Percentiles rank a stretch among this genome's conserved stretches.
Evolutionary conservation across 2,797 vertebrate genomes (phyloP).

Genomic region (Antennarius maculatus): DNA sequence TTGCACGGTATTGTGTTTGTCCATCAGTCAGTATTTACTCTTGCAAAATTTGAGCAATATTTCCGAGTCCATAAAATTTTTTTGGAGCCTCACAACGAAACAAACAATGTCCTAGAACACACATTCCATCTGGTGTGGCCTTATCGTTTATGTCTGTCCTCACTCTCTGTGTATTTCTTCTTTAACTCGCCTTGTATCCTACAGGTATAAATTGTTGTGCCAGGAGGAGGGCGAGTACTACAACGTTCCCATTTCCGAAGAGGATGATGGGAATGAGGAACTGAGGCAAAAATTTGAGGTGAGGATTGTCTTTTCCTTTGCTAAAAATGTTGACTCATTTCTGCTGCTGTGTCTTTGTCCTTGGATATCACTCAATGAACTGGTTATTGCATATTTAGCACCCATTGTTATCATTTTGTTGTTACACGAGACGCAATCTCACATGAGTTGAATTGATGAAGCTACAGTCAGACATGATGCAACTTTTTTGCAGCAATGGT

Average conservation of each 20-base stretch:
- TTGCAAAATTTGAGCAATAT: no score
- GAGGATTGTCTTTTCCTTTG: constrained; percentile 55
- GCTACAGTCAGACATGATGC: background rate
- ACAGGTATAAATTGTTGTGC: constrained; percentile 95
- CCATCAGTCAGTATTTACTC: no score
- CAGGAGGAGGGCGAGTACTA: constrained; percentile 98
- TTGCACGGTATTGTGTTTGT: background rate
- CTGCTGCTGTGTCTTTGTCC: background rate
- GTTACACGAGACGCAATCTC: constrained; percentile 12
- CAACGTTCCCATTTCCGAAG: constrained; percentile 96
- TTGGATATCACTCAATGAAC: background rate
- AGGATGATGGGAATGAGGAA: constrained; percentile 90
- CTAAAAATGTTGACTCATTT: background rate
- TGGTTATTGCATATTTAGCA: background rate
- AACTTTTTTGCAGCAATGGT: background rate
- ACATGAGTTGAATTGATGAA: constrained; percentile 11
- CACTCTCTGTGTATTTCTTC: background rate
- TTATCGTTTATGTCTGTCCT: background rate
- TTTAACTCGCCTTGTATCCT: background rate
- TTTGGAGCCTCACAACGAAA: no score
- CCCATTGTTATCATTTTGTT: background rate
- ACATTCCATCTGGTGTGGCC: no score
- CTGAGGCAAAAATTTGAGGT: constrained; percentile 97
- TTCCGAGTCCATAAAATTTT: no score
- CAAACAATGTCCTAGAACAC: no score